These are phyloP conservation scores for Asobara japonica DNA, from an alignment of 1,140 invertebrate species.

Conservation along the genomic window DNA sequence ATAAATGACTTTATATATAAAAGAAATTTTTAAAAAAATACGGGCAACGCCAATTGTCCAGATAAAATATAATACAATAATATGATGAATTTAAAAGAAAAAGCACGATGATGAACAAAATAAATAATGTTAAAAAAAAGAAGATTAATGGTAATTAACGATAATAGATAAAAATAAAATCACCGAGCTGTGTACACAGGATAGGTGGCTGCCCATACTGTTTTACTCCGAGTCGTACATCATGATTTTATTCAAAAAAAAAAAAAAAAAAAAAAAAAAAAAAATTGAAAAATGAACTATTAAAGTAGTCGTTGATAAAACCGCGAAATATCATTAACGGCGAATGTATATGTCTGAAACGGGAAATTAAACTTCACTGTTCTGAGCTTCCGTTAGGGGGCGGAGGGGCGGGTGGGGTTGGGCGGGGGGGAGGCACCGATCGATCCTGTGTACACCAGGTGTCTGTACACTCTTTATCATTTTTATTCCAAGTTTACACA, in stretches of 20 bases:
- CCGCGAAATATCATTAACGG: not conserved
- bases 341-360: constrained; percentile 24
- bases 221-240: not conserved
- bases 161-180: constrained; percentile 2
- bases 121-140: constrained; percentile 4
- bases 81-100: constrained; percentile 33
- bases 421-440: constrained; percentile 23
- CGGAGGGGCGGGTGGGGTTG: too few relatives aligned
- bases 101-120: not conserved
- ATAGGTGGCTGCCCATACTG: not conserved
- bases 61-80: constrained; percentile 37
- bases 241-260: not conserved
- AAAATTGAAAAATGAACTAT: not conserved
- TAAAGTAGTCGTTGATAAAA: not conserved
- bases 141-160: not conserved
- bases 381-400: constrained; percentile 20
- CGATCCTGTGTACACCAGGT: constrained; percentile 33
- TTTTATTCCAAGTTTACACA: constrained; percentile 40
- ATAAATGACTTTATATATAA: constrained; percentile 5
- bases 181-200: not conserved
- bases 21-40: not conserved
- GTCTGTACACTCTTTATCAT: constrained; percentile 35
- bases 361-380: constrained; percentile 31
- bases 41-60: constrained; percentile 18
- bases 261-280: not conserved